Conservation (phyloP, 1,140 invertebrate species). For the Copidosoma floridanum region DNA sequence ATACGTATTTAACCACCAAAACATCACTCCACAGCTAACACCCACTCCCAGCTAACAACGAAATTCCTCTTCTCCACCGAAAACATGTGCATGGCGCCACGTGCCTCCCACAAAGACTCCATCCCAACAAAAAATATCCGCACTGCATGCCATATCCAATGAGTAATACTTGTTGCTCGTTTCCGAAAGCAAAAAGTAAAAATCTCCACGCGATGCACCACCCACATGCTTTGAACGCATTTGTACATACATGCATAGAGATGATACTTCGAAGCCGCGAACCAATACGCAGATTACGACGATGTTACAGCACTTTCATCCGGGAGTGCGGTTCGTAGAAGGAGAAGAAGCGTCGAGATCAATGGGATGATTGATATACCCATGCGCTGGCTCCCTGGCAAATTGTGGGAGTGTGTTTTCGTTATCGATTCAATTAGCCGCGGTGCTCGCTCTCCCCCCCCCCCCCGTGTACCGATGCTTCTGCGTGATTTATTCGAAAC, state of each 20-base stretch:
- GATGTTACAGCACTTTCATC: no score
- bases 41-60: no score
- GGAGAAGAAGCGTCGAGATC: neutral
- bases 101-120: neutral
- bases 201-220: no score
- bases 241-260: neutral
- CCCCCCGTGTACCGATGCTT: neutral
- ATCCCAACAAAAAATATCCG: neutral
- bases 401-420: neutral
- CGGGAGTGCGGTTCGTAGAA: neutral
- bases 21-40: no score
- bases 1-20: no score
- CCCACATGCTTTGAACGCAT: neutral
- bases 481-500: slow-evolving; percentile 1
- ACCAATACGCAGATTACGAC: neutral
- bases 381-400: neutral
- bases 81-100: slow-evolving; percentile 2
- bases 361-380: neutral
- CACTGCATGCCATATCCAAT: neutral
- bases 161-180: slow-evolving; percentile 6
- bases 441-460: neutral
- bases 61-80: no score
- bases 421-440: slow-evolving; percentile 16
- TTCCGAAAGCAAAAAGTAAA: no score
- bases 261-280: neutral